Evolutionary conservation across 2,797 vertebrate species (phyloP).

Genomic region (Falco biarmicus): DNA sequence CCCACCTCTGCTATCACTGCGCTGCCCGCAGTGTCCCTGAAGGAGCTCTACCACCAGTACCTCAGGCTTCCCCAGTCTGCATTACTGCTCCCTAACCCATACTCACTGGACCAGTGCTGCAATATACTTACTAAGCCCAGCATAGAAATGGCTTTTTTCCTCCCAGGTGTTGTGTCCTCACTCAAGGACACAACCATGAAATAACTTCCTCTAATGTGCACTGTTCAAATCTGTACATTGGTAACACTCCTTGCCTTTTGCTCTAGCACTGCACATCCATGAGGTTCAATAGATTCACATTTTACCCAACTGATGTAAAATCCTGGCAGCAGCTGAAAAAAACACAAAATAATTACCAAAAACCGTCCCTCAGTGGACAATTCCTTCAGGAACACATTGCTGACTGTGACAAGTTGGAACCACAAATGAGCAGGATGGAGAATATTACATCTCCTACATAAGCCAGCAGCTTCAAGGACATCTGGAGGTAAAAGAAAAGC

Average conservation of each 20-base stretch:
- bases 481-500: conserved; percentile 60
- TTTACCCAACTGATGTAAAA: not conserved
- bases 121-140: not conserved
- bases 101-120: not conserved
- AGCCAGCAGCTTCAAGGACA: conserved; percentile 62
- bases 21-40: not conserved
- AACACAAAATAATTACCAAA: not conserved
- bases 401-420: not conserved
- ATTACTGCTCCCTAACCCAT: not conserved
- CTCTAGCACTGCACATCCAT: not conserved
- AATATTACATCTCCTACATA: not conserved
- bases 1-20: not conserved
- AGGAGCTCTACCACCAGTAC: not conserved
- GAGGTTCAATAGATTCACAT: not conserved
- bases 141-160: not conserved
- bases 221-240: not conserved
- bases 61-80: not conserved
- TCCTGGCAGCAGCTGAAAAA: conserved; percentile 16
- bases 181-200: not conserved
- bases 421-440: conserved; percentile 5
- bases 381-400: not conserved
- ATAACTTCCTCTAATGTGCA: not conserved
- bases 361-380: not conserved
- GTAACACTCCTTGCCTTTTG: not conserved
- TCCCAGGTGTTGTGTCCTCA: not conserved